Percentiles rank a stretch among this genome's conserved stretches.
These are phyloP conservation scores for Cyphomyrus plagiostoma DNA, from an alignment of 2,113 vertebrate species.

Conservation along the genomic window DNA sequence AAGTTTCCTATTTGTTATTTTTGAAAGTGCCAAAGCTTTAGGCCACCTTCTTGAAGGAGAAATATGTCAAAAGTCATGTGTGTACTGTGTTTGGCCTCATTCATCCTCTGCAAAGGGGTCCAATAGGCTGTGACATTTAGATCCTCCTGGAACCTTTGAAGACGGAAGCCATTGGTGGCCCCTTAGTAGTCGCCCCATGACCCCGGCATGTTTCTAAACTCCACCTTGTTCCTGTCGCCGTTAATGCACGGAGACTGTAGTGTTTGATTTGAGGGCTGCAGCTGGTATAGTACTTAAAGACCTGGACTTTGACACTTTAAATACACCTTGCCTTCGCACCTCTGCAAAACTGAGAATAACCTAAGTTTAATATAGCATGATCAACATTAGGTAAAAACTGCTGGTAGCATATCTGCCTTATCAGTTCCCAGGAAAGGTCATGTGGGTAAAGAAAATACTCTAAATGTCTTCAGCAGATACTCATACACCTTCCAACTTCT, in stretches of 20 bases:
- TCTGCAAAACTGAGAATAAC: background rate
- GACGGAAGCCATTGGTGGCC: background rate
- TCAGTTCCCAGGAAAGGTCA: background rate
- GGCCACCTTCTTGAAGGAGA: background rate
- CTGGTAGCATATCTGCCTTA: background rate
- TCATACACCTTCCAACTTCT: background rate
- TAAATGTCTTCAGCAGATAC: background rate
- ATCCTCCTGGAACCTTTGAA: background rate
- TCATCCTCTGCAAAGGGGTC: background rate
- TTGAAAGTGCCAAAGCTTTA: background rate
- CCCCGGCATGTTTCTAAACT: background rate
- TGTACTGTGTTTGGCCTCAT: background rate
- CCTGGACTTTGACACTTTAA: background rate
- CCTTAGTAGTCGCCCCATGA: background rate
- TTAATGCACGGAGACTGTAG: background rate
- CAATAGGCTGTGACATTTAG: background rate
- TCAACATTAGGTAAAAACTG: background rate
- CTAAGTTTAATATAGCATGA: background rate
- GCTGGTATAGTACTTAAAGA: background rate
- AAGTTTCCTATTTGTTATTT: background rate
- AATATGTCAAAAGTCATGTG: background rate
- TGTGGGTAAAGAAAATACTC: background rate
- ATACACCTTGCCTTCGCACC: background rate
- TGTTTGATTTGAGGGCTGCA: background rate
- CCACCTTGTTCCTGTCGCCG: background rate